phyloP scores from a whole-genome alignment of 2,113 vertebrate genomes.

The Rhea pennata region DNA sequence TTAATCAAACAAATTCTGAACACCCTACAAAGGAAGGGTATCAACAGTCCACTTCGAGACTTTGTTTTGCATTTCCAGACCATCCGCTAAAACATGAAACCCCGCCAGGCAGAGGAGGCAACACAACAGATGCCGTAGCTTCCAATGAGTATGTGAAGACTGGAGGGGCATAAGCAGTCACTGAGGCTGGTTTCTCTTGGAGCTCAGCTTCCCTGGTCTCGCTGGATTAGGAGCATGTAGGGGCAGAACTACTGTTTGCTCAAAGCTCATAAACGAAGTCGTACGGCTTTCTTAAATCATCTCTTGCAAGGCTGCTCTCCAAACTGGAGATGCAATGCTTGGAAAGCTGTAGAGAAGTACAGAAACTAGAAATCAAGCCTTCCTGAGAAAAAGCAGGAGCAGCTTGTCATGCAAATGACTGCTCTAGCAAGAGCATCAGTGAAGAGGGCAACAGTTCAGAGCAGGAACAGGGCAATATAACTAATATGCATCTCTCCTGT shows the following conservation, averaged over 20 bases:
- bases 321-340: background rate
- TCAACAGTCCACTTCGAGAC: background rate
- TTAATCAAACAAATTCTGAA: background rate
- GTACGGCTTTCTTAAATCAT: background rate
- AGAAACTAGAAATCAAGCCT: background rate
- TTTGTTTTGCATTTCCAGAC: background rate
- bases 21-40: background rate
- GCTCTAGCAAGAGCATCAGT: background rate
- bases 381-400: background rate
- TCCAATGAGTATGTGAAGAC: fast-evolving
- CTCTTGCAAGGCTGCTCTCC: background rate
- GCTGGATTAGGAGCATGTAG: background rate
- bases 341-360: background rate
- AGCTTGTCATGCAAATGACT: background rate
- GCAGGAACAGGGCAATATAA: background rate
- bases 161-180: background rate
- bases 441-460: background rate
- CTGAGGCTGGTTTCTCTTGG: background rate
- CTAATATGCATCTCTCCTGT: background rate
- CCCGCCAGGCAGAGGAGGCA: background rate
- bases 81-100: background rate
- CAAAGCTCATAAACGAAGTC: background rate
- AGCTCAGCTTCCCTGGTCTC: background rate
- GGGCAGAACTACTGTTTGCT: background rate
- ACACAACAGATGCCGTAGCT: background rate